Conservation (phyloP, 2,113 vertebrate species). For the Centropus unirufus region DNA sequence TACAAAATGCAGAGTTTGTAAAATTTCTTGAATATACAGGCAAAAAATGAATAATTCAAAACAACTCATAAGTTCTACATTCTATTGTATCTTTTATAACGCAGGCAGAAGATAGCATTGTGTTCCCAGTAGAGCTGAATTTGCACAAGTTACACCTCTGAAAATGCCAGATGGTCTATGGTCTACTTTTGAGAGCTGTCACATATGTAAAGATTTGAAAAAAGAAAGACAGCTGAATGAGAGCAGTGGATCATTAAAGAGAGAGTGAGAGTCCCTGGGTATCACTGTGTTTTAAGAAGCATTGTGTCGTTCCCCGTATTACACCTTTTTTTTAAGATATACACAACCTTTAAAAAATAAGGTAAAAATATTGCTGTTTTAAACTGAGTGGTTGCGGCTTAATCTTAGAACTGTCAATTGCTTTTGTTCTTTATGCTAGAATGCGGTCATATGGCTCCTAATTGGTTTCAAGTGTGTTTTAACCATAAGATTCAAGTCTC, state of each 20-base stretch:
- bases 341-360: slow-evolving; percentile 76
- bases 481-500: slow-evolving; percentile 70
- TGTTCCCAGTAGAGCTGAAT: slow-evolving; percentile 96
- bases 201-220: slow-evolving; percentile 85
- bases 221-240: slow-evolving; percentile 85
- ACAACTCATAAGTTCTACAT: slow-evolving; percentile 87
- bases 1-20: slow-evolving; percentile 89
- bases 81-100: slow-evolving; percentile 88
- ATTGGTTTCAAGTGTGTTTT: slow-evolving; percentile 75
- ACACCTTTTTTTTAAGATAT: slow-evolving; percentile 68
- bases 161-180: slow-evolving; percentile 93
- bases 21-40: slow-evolving; percentile 87
- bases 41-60: slow-evolving; percentile 98
- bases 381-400: slow-evolving; percentile 62
- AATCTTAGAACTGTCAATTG: slow-evolving; percentile 49
- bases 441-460: slow-evolving; percentile 63
- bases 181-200: slow-evolving; percentile 91
- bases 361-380: slow-evolving; percentile 72
- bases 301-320: slow-evolving; percentile 74
- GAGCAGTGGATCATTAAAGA: slow-evolving; percentile 83
- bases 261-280: slow-evolving; percentile 80
- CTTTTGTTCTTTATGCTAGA: slow-evolving; percentile 73
- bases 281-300: slow-evolving; percentile 83
- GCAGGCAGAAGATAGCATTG: slow-evolving; percentile 87
- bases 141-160: slow-evolving; percentile 90